phyloP scores from a whole-genome alignment of 1,140 invertebrate genomes.

The Amyelois transitella region DNA sequence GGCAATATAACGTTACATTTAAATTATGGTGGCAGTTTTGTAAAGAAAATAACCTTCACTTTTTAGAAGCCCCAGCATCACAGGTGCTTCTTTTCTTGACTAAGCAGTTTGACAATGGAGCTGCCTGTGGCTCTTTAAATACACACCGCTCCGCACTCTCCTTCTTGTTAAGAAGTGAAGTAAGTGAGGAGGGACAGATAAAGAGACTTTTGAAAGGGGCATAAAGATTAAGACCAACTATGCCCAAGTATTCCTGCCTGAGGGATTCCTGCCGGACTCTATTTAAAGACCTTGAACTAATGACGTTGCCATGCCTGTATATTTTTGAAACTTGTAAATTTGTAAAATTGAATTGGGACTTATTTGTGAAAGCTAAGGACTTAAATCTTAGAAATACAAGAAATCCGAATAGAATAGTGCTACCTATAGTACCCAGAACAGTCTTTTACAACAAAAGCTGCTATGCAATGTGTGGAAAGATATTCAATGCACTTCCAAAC shows the following conservation, averaged over 20 bases:
- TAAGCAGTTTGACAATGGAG: not conserved
- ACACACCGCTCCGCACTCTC: not conserved
- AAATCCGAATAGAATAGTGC: too few relatives aligned
- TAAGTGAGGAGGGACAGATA: not conserved
- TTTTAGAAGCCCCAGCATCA: not conserved
- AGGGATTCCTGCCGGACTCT: too few relatives aligned
- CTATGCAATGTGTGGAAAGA: too few relatives aligned
- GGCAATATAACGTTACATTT: conserved; percentile 32
- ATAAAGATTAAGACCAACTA: conserved; percentile 12
- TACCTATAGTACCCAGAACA: too few relatives aligned
- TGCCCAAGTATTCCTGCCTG: conserved; percentile 18
- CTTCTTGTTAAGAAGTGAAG: not conserved
- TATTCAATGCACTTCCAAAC: too few relatives aligned
- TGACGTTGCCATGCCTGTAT: too few relatives aligned
- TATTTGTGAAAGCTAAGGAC: too few relatives aligned
- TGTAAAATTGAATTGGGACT: too few relatives aligned
- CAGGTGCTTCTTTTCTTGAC: not conserved
- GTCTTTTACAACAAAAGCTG: too few relatives aligned
- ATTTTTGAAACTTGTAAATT: too few relatives aligned
- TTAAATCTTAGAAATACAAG: too few relatives aligned
- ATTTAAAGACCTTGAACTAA: too few relatives aligned
- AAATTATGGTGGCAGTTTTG: conserved; percentile 45
- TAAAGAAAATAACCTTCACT: conserved; percentile 16
- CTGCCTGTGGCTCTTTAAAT: not conserved
- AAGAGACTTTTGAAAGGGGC: conserved; percentile 15